These are phyloP conservation scores for Erythrolamprus reginae DNA, from an alignment of 2,113 vertebrate genomes.

Conservation along the genomic window DNA sequence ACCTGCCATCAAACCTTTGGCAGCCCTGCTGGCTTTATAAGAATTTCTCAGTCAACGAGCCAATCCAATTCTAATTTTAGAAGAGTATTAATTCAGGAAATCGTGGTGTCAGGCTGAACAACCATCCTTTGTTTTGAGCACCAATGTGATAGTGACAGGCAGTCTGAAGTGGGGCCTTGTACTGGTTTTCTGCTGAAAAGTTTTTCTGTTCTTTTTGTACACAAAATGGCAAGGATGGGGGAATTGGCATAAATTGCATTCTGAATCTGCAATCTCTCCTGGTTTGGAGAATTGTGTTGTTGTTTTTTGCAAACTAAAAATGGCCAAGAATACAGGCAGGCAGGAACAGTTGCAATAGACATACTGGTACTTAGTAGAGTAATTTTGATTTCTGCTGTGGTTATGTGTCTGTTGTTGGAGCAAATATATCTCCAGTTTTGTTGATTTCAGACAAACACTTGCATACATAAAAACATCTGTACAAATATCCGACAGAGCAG, in stretches of 20 bases:
- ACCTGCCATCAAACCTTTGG: not conserved
- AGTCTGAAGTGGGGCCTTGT: not conserved
- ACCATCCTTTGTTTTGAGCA: not conserved
- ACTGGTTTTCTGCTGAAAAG: not conserved
- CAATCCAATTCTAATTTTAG: not conserved
- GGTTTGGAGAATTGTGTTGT: not conserved
- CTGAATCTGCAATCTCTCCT: not conserved
- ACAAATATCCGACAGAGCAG: not conserved
- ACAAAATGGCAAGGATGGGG: not conserved
- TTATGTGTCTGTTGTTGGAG: not conserved
- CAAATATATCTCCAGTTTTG: not conserved
- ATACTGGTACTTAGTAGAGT: not conserved
- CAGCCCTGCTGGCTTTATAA: not conserved
- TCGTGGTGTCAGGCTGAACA: not conserved
- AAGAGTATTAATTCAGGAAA: not conserved
- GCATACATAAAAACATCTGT: not conserved
- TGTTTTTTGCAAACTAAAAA: not conserved
- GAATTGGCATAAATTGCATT: not conserved
- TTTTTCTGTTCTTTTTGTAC: not conserved
- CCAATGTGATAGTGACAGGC: not conserved
- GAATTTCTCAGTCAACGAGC: not conserved
- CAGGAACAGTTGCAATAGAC: not conserved
- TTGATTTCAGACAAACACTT: not conserved
- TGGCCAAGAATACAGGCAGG: not conserved
- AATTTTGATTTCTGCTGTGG: not conserved